phyloP scores from a whole-genome alignment of 2,888 invertebrate species.

The Campaea margaritaria region DNA sequence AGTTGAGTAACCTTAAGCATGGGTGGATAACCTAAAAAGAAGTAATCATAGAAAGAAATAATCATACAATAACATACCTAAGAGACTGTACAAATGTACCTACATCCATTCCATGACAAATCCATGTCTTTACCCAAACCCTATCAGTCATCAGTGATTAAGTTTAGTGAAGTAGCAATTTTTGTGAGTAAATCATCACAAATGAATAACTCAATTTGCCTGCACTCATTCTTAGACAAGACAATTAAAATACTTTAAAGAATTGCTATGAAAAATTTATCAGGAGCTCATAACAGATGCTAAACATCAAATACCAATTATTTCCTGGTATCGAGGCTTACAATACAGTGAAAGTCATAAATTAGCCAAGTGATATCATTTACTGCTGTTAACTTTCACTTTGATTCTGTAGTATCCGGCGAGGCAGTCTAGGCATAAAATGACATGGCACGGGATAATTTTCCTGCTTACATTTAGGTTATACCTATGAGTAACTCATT shows the following conservation, averaged over 20 bases:
- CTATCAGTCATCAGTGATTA: not conserved
- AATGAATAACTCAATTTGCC: not conserved
- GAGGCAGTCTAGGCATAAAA: not conserved
- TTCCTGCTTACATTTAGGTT: not conserved
- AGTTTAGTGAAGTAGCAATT: not conserved
- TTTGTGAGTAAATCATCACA: not conserved
- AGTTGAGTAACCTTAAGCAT: constrained; percentile 33
- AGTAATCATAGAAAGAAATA: no score
- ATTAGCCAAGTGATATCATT: not conserved
- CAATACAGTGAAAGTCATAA: constrained; percentile 7
- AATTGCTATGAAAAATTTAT: constrained; percentile 6
- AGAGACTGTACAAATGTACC: no score
- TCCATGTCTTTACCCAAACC: not conserved
- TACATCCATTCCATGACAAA: not conserved
- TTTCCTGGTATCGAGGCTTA: not conserved
- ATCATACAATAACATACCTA: no score
- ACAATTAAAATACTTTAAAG: not conserved
- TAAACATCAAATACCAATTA: not conserved
- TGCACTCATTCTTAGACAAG: not conserved
- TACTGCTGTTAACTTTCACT: not conserved
- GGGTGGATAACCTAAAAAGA: constrained; percentile 37
- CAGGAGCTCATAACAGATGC: constrained; percentile 1
- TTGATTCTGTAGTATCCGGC: no score
- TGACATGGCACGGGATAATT: not conserved
- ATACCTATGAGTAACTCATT: no score